Conservation (phyloP, 2,113 vertebrate genomes). For the Callospermophilus lateralis region DNA sequence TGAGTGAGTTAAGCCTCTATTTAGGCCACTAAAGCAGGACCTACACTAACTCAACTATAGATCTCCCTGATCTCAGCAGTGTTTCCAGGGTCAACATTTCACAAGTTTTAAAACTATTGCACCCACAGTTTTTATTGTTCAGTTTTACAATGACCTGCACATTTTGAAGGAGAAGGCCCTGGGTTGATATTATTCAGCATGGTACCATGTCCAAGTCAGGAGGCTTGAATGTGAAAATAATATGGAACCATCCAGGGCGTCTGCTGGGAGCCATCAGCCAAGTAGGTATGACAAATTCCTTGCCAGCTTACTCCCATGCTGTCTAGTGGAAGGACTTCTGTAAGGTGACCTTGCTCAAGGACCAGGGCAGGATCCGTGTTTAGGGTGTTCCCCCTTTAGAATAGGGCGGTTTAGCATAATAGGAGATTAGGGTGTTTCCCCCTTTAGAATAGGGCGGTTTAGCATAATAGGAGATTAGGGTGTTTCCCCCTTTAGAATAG, state of each 20-base stretch:
- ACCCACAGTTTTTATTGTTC: not conserved
- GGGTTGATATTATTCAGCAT: not conserved
- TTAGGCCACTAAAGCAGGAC: not conserved
- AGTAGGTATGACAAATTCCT: too few relatives aligned
- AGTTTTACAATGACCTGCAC: not conserved
- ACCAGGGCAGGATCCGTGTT: too few relatives aligned
- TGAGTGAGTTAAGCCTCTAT: not conserved
- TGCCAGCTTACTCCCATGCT: too few relatives aligned
- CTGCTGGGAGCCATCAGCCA: too few relatives aligned
- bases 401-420: too few relatives aligned
- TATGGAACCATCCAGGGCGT: accelerated
- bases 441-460: too few relatives aligned
- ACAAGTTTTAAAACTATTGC: not conserved
- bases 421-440: too few relatives aligned
- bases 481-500: too few relatives aligned
- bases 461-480: too few relatives aligned
- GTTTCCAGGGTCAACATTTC: not conserved
- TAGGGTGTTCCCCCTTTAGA: too few relatives aligned
- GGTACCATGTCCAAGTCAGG: not conserved
- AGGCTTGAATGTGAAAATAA: not conserved
- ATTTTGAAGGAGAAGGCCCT: not conserved
- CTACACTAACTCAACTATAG: not conserved
- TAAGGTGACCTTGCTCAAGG: too few relatives aligned
- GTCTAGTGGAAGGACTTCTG: too few relatives aligned
- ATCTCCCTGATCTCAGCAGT: not conserved